These are phyloP conservation scores for Morus bassanus DNA, from an alignment of 2,797 vertebrate genomes.

Conservation along the genomic window DNA sequence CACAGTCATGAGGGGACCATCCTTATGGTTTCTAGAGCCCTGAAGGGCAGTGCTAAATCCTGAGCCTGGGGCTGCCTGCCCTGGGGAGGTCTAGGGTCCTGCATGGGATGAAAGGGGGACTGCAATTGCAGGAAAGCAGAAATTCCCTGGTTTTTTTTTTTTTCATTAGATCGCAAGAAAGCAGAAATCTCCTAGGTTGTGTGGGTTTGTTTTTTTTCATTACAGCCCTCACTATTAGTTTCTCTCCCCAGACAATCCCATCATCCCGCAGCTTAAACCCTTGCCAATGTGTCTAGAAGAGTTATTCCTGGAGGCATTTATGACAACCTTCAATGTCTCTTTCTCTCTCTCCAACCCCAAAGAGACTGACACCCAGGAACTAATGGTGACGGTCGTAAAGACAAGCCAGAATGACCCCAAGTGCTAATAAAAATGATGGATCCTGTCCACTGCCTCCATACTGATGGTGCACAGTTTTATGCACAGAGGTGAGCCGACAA, in stretches of 20 bases:
- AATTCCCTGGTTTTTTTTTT: not conserved
- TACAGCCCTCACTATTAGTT: not conserved
- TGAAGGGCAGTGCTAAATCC: not conserved
- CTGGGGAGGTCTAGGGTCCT: not conserved
- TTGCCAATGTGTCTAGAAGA: not conserved
- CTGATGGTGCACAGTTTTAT: not conserved
- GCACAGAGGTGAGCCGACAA: accelerated
- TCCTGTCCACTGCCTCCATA: not conserved
- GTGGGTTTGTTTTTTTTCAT: not conserved
- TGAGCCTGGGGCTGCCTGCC: not conserved
- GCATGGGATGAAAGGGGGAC: not conserved
- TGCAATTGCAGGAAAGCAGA: not conserved
- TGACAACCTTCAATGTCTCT: not conserved
- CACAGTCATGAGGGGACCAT: not conserved
- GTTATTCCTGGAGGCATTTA: not conserved
- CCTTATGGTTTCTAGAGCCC: not conserved
- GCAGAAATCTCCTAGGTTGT: not conserved
- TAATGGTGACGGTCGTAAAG: not conserved
- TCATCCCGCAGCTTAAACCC: not conserved
- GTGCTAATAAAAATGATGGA: not conserved
- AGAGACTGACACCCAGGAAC: not conserved
- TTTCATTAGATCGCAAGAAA: not conserved
- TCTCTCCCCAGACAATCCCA: not conserved
- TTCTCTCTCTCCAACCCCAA: not conserved
- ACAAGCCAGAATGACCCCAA: not conserved